Base-by-base conservation (phyloP, 2,888 invertebrate species). In the Hoplodrina blanda region DNA sequence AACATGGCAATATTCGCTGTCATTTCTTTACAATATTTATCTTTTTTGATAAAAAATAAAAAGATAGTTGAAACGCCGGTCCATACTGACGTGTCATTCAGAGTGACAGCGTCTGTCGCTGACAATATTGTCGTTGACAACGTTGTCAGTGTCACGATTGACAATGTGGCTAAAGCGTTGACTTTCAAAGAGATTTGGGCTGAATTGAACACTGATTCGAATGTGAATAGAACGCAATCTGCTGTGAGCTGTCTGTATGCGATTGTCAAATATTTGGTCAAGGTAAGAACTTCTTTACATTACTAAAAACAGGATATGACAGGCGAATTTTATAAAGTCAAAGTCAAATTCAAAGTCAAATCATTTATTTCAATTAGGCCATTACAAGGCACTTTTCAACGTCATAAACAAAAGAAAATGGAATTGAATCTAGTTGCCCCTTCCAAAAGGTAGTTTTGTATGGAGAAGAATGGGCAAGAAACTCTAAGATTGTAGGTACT, bases 161-260 rank as follows among this genome's bases (percentile, higher is more conserved):
- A 90, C 17, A 96, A 96, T 81, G 94, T 95, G 13, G 90, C 95
- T 0, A 91, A 89, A n/a, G 93, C 95, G 62, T 77, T 96, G 71
- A 87, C 87, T 66, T 90, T 95, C 46, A 87, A 89, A 1, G 94
- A 95, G 76, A 93, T 96, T 62, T 96, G 96, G 96, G 82, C 87
- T 0, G 94, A 95, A 66, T 80, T 96, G 81, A 96, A 96, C 74
- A 83, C 87, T 0, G 96, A 96, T 67, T 90, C 88, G 2, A 96
- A 96, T 81, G 80, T 89, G 4, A 95, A 95, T 82, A 91, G 95
- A 63, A 93, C 91, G 1, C 96, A 96, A 64, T 96, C 96, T 1
- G 95, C 96, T 1, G 92, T 96, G 0, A 95, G 96, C 73, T 96
- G 96, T 71, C 87, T 96, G 83, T 96, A 94, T 80, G 95, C 95